phyloP scores from a whole-genome alignment of 2,888 invertebrate genomes.

The Andrena minutula region DNA sequence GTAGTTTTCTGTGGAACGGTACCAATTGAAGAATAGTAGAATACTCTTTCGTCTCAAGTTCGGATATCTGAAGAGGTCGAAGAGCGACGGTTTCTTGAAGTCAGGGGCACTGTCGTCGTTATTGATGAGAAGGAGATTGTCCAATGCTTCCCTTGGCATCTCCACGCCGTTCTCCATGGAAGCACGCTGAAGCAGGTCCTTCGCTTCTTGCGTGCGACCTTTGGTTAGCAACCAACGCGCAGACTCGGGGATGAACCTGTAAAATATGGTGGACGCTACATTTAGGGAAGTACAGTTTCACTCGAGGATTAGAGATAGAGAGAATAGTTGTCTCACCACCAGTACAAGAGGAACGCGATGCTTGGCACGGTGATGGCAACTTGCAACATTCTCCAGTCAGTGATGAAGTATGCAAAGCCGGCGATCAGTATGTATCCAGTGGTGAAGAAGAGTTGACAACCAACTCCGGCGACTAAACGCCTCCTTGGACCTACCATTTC shows the following conservation, averaged over 20 bases:
- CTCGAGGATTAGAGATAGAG: background rate
- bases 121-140: conserved; percentile 86
- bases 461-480: conserved; percentile 89
- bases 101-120: conserved; percentile 79
- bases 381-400: conserved; percentile 90
- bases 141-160: conserved; percentile 86
- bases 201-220: conserved; percentile 88
- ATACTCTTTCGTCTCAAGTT: conserved; percentile 88
- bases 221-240: conserved; percentile 90
- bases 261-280: background rate
- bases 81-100: conserved; percentile 85
- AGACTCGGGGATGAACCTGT: conserved; percentile 90
- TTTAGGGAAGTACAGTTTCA: background rate
- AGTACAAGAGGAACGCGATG: conserved; percentile 89
- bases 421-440: conserved; percentile 90
- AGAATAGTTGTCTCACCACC: conserved; percentile 86
- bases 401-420: conserved; percentile 88
- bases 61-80: conserved; percentile 88
- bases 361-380: conserved; percentile 90
- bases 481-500: conserved; percentile 91
- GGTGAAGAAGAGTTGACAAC: conserved; percentile 91
- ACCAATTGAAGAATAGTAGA: conserved; percentile 92
- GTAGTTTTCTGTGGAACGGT: conserved; percentile 72
- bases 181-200: conserved; percentile 87
- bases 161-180: conserved; percentile 89